phyloP scores from a whole-genome alignment of 2,797 vertebrate genomes.

The Acrocephalus scirpaceus region DNA sequence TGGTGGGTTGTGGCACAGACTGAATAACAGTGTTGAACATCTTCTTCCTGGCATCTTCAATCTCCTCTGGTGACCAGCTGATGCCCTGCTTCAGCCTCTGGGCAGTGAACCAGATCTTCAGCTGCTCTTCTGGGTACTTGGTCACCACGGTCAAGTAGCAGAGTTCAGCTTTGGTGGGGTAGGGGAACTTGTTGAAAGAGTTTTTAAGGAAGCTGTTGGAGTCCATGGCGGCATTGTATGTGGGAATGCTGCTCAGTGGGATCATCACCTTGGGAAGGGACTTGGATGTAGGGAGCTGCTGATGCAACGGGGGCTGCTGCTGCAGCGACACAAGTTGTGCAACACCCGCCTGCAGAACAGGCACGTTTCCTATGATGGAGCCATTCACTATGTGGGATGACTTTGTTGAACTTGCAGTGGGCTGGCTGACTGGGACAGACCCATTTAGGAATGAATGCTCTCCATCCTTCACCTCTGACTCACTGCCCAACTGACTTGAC shows the following conservation, averaged over 20 bases:
- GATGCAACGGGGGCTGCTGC: constrained; percentile 80
- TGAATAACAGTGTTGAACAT: constrained; percentile 99
- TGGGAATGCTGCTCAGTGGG: constrained; percentile 97
- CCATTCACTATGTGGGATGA: constrained; percentile 86
- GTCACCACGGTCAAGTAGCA: constrained; percentile 98
- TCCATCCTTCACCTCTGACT: constrained; percentile 67
- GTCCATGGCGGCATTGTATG: constrained; percentile 95
- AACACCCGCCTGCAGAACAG: constrained; percentile 89
- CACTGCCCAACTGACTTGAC: constrained; percentile 49
- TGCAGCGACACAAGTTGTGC: constrained; percentile 91
- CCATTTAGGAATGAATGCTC: constrained; percentile 71
- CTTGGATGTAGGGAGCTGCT: constrained; percentile 84
- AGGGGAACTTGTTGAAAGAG: constrained; percentile 97
- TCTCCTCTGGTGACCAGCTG: constrained; percentile 98
- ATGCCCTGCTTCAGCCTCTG: constrained; percentile 97
- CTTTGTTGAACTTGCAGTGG: constrained; percentile 55
- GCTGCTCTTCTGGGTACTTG: constrained; percentile 97
- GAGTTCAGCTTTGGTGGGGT: constrained; percentile 96
- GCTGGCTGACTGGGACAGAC: constrained; percentile 51
- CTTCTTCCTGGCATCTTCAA: constrained; percentile 95
- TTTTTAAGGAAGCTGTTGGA: constrained; percentile 95
- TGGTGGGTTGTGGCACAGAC: constrained; percentile 87
- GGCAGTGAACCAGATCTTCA: constrained; percentile 99
- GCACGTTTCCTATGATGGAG: constrained; percentile 84
- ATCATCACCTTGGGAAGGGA: constrained; percentile 98